Evolutionary conservation across 2,113 vertebrate genomes (phyloP), one percentile per base, ranked within the genome.

Genomic region (Polypterus senegalus): DNA sequence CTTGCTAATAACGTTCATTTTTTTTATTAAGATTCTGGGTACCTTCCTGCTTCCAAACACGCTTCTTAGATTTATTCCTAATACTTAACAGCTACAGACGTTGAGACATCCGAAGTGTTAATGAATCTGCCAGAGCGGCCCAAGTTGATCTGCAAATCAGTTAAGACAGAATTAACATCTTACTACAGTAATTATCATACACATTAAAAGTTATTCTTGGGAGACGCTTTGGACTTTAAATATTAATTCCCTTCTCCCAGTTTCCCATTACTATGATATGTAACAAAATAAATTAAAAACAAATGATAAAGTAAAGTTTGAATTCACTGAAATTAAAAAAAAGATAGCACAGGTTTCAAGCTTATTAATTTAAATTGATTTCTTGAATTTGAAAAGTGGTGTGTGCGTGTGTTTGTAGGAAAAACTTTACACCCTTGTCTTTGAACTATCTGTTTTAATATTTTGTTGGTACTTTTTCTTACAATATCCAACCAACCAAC

Each of bases 301-400:
- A 73, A 71, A 69, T 69, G 58, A 69, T 69, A 62, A 67, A 73
- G 69, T 73, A 73, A 73, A 69, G 63, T 68, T 65, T 69, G 65
- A 70, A 68, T 60, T 54, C 59, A 69, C 61, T 49, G 60, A 61
- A 9, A 51, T 7, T 6, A 51, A 51, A 51, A 51, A 51, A 60
- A 57, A 48, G 61, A 62, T 68, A 54, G 51, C 7, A 47, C 61
- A 65, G 65, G 53, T 62, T 64, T 65, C 48, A 48, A 57, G 6
- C 54, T 49, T 63, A 70, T 66, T 69, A 65, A 70, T 68, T 56
- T 61, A 58, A 57, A 27, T 27, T 27, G 27, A 27, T 27, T 27
- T 27, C 27, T 27, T 27, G 27, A 27, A 27, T 27, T 27, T 27
- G 27, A 27, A 27, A 27, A 27, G 27, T 27, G 27, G 27, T 27